Evolutionary conservation across 2,888 invertebrate species (phyloP), one percentile per base, ranked within the genome.

Genomic region (Apamea monoglypha): DNA sequence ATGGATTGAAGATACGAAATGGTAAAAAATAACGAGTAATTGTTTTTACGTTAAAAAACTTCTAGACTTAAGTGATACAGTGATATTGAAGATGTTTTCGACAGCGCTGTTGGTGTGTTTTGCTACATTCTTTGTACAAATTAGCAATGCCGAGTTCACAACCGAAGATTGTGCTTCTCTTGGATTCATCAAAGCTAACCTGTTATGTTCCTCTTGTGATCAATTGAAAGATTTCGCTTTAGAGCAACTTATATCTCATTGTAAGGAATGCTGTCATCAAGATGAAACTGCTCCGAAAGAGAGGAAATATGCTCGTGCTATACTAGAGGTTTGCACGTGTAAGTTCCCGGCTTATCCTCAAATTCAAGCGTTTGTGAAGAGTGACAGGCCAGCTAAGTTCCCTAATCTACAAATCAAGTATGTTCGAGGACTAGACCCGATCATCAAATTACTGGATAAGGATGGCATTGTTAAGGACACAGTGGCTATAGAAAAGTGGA

Each of bases 281-380:
- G 98, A 99, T 92, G 98, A 98, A 87, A 96, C 97, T 64, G 97
- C 97, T 12, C 97, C 97, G 4, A 97, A 97, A 21, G 96, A 97
- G 76, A 98, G 98, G 96, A 98, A 98, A 80, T 99, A 99, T 94
- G 98, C 99, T 0, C 98, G 98, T 93, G 99, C 99, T 0, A 98
- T 99, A 80, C 97, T 99, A 66, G 99, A 99, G 97, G 99, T 99
- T 12, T 99, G 99, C 94, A 99, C 99, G 74, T 99, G 99, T 96
- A 99, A 99, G 97, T 99, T 99, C 97, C 99, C 99, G 81, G 98
- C 99, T 14, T 99, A 99, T 97, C 99, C 99, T 64, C 99, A 99
- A 97, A 99, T 99, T 91, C 99, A 99, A 97, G 99, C 99, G 32
- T 99, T 99, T 94, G 98, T 99, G 74, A 99, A 99, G 94, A 99